These are phyloP conservation scores for Pilophorus perplexus DNA, from an alignment of 2,888 invertebrate species.

Conservation along the genomic window DNA sequence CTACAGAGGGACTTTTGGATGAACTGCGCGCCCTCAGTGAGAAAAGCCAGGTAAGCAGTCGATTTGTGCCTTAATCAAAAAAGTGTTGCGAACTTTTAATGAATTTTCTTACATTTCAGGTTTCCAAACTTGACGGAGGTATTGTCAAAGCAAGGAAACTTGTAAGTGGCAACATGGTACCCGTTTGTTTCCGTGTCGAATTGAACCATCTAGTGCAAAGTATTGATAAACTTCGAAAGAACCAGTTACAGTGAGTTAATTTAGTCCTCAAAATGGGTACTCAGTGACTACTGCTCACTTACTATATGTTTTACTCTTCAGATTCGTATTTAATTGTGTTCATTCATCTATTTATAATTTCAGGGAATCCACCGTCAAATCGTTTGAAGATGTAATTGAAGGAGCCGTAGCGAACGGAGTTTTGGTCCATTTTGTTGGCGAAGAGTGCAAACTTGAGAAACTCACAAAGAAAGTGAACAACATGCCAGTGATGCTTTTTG, in stretches of 20 bases:
- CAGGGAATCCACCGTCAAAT: conserved; percentile 4
- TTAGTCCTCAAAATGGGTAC: no score
- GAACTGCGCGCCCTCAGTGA: background rate
- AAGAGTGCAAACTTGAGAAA: conserved; percentile 56
- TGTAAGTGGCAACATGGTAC: background rate
- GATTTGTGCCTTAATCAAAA: background rate
- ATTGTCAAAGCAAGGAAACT: conserved; percentile 12
- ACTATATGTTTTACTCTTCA: no score
- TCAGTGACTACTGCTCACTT: no score
- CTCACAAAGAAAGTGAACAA: conserved; percentile 58
- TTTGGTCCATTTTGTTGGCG: conserved; percentile 43
- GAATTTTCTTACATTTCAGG: background rate
- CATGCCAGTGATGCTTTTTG: conserved; percentile 65
- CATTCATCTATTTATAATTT: no score
- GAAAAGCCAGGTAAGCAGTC: conserved; percentile 11
- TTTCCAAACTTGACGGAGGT: background rate
- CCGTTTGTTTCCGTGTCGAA: conserved; percentile 26
- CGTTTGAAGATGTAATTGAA: conserved; percentile 18
- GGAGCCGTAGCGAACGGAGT: no score
- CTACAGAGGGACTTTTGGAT: conserved; percentile 22
- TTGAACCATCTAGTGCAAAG: conserved; percentile 30
- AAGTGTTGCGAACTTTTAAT: background rate
- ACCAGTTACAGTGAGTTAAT: background rate
- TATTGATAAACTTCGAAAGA: conserved; percentile 8
- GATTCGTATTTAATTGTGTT: no score